Conservation (phyloP, 2,888 invertebrate species). For the Agriotes lineatus region DNA sequence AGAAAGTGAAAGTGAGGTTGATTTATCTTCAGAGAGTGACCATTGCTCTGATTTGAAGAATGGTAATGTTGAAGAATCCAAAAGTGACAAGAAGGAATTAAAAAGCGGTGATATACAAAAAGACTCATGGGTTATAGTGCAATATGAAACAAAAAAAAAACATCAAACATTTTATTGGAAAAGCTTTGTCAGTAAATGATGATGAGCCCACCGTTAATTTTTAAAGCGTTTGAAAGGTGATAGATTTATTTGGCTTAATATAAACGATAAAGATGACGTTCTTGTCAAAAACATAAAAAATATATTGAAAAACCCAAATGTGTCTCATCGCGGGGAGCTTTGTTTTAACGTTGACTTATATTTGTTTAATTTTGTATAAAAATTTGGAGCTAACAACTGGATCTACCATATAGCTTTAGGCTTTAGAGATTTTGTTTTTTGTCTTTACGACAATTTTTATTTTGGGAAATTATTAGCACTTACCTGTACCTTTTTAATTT, state of each 20-base stretch:
- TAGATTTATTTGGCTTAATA: constrained; percentile 9
- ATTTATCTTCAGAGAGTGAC: constrained; percentile 8
- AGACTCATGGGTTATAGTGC: neutral
- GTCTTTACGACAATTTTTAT: neutral
- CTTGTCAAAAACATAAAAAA: neutral
- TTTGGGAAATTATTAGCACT: neutral
- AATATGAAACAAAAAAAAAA: neutral
- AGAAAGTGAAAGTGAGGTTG: too few species aligned
- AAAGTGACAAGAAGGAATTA: neutral
- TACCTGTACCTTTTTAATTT: neutral
- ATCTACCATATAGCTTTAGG: constrained; percentile 2
- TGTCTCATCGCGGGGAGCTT: constrained; percentile 1
- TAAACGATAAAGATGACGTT: constrained; percentile 3
- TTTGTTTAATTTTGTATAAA: neutral
- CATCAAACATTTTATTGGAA: constrained; percentile 5
- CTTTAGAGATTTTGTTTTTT: neutral
- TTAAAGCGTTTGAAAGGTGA: constrained; percentile 7
- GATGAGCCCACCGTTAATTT: neutral
- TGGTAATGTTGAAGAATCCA: too few species aligned
- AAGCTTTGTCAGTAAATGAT: neutral
- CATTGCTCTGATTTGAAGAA: neutral
- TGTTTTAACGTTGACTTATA: constrained; percentile 2
- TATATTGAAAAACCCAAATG: neutral
- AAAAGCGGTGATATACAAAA: neutral
- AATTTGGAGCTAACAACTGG: neutral